Evolutionary conservation across 1,140 invertebrate genomes (phyloP), one percentile per base, ranked within the genome.

Genomic region (Grapholita molesta): DNA sequence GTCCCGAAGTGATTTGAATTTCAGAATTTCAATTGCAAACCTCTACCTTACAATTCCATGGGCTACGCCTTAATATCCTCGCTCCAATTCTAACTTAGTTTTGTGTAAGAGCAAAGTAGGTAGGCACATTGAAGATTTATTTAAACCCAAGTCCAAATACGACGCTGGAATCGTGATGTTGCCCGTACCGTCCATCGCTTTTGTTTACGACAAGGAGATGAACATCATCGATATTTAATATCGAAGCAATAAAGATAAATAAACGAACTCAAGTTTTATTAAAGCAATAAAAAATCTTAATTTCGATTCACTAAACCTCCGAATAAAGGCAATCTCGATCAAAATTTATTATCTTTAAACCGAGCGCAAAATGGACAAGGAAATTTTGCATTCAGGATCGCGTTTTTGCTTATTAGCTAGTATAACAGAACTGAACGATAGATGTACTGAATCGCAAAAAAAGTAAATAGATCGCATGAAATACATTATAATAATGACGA

Each of bases 1-100:
- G 76, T 84, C 75, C 75, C 79, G 74, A 83, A 88, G 80, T 87
- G 79, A 90, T 90, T 90, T 88, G 83, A 88, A 88, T 84, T 87
- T 90, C 77, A 79, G 82, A 87, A 85, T 86, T 85, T 84, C 76
- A 84, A 85, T 67, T 79, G 75, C 71, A 71, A 72, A 67, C 72
- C 79, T 70, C 70, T 76, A 79, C 68, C 68, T 73, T 70, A 67
- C 66, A 76, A 76, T 70, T 78, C 69, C 74, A 66, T 68, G 68
- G 72, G 55, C 67, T 68, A 28, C 55, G 55, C 55, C 55, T 61
- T 28, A 61, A 61, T 61, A 61, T 61, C 25, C 55, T 30, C 55
- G 55, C 55, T 61, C 55, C 55, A 61, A 61, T 61, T 61, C 55
- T 61, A 61, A 61, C 55, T 61, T 61, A 61, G 55, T 61, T 61